Percentiles rank a stretch among this genome's conserved stretches.
phyloP scores from a whole-genome alignment of 2,797 vertebrate species.

The Melanotaenia parkinsoni region DNA sequence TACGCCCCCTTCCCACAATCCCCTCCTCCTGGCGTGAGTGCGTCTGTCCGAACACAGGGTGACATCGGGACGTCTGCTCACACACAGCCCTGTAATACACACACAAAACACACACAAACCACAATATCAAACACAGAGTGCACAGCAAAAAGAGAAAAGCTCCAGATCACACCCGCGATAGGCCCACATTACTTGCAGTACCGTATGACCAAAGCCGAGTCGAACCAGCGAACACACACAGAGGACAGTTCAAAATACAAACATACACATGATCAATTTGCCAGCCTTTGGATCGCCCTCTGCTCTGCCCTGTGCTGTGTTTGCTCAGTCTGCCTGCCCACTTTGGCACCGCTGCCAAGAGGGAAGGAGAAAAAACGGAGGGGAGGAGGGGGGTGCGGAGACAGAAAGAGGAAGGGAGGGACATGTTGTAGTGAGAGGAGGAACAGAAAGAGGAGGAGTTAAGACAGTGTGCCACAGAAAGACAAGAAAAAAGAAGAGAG shows the following conservation, averaged over 20 bases:
- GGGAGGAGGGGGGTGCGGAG: slow-evolving; percentile 55
- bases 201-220: slow-evolving; percentile 42
- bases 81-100: slow-evolving; percentile 59
- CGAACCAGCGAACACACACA: slow-evolving; percentile 33
- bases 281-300: slow-evolving; percentile 81
- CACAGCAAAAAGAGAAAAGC: slow-evolving; percentile 45
- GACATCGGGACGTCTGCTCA: slow-evolving; percentile 80
- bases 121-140: slow-evolving; percentile 53
- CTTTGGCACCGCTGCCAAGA: slow-evolving; percentile 85
- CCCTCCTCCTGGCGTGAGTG: slow-evolving; percentile 81
- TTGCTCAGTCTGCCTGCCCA: slow-evolving; percentile 83
- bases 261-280: slow-evolving; percentile 73
- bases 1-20: slow-evolving; percentile 83
- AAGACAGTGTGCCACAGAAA: slow-evolving; percentile 64
- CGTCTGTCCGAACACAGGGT: slow-evolving; percentile 76
- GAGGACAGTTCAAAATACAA: slow-evolving; percentile 68
- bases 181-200: slow-evolving; percentile 45
- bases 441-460: slow-evolving; percentile 71
- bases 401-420: slow-evolving; percentile 79
- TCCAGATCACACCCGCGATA: slow-evolving; percentile 35
- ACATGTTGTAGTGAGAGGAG: slow-evolving; percentile 69
- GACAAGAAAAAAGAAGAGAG: slow-evolving; percentile 59
- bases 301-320: slow-evolving; percentile 79
- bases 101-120: slow-evolving; percentile 51
- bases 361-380: slow-evolving; percentile 71